Evolutionary conservation across 2,888 invertebrate species (phyloP), one percentile per base, ranked within the genome.

Genomic region (Pyralis farinalis): DNA sequence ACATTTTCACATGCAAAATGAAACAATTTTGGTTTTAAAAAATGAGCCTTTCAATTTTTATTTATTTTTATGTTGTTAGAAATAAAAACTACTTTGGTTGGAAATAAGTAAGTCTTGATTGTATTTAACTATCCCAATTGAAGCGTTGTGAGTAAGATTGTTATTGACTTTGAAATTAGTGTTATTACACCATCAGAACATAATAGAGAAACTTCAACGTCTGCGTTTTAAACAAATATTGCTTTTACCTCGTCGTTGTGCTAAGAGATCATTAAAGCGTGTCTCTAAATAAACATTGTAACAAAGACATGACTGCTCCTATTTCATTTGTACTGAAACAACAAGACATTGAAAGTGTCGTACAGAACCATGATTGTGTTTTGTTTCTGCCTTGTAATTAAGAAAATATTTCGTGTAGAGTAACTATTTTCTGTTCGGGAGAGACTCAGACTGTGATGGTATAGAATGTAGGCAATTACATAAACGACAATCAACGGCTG

Each of bases 391-490:
- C 32, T 50, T 47, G 65, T 69, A 77, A 80, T 80, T 80, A 81
- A 66, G 70, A 71, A 74, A 78, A 78, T 76, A 79, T 77, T 74
- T 73, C 67, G 65, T 53, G 59, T 62, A 55, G 50, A 63, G 60
- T 49, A 63, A 65, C 73, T 74, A 77, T 80, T 79, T 71, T 71
- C 68, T 55, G 60, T 60, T 58, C 29, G 53, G 65, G 63, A 71
- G 61, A 59, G 62, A 51, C 58, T 51, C 46, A 53, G 53, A 57
- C 58, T 64, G 66, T 62, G 73, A 65, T 70, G 63, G 61, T 63
- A 63, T 68, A 69, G 72, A 79, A 68, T 67, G 68, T 71, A 58
- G 70, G 75, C 78, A 87, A 86, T 88, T 85, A 87, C 63, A 77
- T 77, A 79, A 85, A 81, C 67, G 84, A 81, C 80, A 81, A 81